These are phyloP conservation scores for Alosa alosa DNA, from an alignment of 2,113 vertebrate genomes.

Conservation along the genomic window DNA sequence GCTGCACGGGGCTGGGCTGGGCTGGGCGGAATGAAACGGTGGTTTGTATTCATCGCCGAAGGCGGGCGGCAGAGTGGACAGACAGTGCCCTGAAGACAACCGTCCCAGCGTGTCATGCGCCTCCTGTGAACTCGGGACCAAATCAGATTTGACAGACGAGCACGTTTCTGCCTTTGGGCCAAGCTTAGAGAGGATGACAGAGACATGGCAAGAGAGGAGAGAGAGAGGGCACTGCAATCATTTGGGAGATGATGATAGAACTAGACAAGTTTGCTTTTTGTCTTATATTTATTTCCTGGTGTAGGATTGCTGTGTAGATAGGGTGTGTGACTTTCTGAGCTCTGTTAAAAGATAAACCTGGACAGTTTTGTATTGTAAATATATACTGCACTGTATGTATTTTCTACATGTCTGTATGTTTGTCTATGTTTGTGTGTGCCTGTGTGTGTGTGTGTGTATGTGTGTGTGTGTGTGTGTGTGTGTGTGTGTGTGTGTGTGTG, in stretches of 20 bases:
- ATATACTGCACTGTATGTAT: not conserved
- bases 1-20: constrained; percentile 16
- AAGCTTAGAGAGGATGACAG: not conserved
- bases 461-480: not conserved
- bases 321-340: not conserved
- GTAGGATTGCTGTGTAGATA: not conserved
- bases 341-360: not conserved
- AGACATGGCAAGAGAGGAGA: not conserved
- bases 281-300: not conserved
- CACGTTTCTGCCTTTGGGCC: not conserved
- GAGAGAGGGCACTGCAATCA: not conserved
- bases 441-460: not conserved
- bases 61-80: not conserved
- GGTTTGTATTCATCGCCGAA: constrained; percentile 39
- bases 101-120: not conserved
- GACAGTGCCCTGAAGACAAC: constrained; percentile 29
- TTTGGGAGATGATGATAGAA: not conserved
- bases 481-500: not conserved
- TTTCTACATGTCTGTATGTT: not conserved
- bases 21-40: constrained; percentile 35
- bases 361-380: not conserved
- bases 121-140: not conserved
- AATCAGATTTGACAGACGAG: not conserved
- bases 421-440: not conserved
- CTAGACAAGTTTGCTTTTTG: not conserved